phyloP scores from a whole-genome alignment of 2,797 vertebrate genomes.

The Morelia viridis region DNA sequence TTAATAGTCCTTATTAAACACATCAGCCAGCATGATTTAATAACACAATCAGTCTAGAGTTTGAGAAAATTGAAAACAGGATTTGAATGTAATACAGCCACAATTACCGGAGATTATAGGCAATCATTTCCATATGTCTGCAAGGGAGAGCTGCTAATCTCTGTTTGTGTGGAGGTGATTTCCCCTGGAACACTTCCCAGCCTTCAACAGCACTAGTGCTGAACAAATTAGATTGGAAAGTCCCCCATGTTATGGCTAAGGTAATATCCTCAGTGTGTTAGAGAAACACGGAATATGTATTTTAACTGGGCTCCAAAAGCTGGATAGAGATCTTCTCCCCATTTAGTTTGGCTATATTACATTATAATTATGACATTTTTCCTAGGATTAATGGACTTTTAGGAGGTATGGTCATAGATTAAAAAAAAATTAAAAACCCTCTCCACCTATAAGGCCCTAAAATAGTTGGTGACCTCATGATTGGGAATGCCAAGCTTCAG shows the following conservation, averaged over 20 bases:
- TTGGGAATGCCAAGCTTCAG: conserved; percentile 69
- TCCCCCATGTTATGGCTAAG: conserved; percentile 82
- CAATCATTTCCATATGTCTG: conserved; percentile 98
- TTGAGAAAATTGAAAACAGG: conserved; percentile 97
- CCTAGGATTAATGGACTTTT: conserved; percentile 68
- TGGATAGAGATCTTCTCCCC: conserved; percentile 77
- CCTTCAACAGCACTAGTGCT: conserved; percentile 78
- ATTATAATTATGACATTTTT: conserved; percentile 58
- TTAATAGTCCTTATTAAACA: conserved; percentile 90
- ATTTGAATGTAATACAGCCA: conserved; percentile 92
- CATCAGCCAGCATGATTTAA: conserved; percentile 95
- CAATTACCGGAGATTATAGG: conserved; percentile 95
- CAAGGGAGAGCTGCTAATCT: conserved; percentile 95
- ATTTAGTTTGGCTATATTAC: conserved; percentile 74
- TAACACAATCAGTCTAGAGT: conserved; percentile 96
- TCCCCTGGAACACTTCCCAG: conserved; percentile 87
- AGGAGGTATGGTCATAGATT: conserved; percentile 59
- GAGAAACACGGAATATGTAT: conserved; percentile 79
- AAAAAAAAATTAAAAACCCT: conserved; percentile 16
- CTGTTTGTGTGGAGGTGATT: conserved; percentile 93
- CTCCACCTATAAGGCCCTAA: conserved; percentile 58
- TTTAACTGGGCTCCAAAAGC: conserved; percentile 76
- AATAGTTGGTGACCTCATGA: conserved; percentile 65
- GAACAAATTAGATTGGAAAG: conserved; percentile 85
- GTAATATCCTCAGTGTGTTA: conserved; percentile 81